Percentiles rank a stretch among this genome's conserved stretches.
phyloP scores from a whole-genome alignment of 2,113 vertebrate genomes.

The Morphnarchus princeps region DNA sequence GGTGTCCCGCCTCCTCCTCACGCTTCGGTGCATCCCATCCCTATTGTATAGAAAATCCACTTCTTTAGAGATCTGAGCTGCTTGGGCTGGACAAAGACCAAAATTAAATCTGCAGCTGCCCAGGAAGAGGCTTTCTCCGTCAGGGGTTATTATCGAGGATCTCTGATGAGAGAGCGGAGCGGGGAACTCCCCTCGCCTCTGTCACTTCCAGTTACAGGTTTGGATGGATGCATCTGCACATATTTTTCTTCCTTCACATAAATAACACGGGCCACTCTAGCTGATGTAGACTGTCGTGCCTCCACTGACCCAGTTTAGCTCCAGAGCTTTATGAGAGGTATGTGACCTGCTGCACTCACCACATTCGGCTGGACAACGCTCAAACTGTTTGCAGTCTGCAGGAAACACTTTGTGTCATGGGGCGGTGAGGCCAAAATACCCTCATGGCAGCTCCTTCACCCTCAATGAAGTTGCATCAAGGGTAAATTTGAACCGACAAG shows the following conservation, averaged over 20 bases:
- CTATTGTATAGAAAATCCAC: not conserved
- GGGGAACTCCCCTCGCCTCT: not conserved
- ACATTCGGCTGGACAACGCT: not conserved
- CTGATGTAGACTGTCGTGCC: not conserved
- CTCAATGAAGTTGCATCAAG: not conserved
- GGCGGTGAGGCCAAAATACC: not conserved
- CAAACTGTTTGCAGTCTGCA: not conserved
- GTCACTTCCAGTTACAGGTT: slow-evolving; percentile 32
- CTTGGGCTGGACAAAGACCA: slow-evolving; percentile 9
- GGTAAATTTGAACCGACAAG: not conserved
- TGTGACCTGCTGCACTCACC: not conserved
- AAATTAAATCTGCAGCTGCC: slow-evolving; percentile 11
- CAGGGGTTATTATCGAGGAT: not conserved
- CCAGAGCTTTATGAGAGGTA: not conserved
- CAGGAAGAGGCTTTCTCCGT: not conserved
- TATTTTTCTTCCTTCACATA: not conserved
- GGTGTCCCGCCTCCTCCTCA: slow-evolving; percentile 12
- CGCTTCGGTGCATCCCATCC: not conserved
- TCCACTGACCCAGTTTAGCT: not conserved
- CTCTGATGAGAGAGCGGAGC: not conserved
- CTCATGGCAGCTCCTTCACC: not conserved
- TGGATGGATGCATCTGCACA: not conserved
- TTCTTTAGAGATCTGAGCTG: not conserved
- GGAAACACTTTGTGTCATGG: not conserved
- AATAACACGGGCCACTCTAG: not conserved